Evolutionary conservation across 2,113 vertebrate genomes (phyloP).

Genomic region (Megaceryle maxima): DNA sequence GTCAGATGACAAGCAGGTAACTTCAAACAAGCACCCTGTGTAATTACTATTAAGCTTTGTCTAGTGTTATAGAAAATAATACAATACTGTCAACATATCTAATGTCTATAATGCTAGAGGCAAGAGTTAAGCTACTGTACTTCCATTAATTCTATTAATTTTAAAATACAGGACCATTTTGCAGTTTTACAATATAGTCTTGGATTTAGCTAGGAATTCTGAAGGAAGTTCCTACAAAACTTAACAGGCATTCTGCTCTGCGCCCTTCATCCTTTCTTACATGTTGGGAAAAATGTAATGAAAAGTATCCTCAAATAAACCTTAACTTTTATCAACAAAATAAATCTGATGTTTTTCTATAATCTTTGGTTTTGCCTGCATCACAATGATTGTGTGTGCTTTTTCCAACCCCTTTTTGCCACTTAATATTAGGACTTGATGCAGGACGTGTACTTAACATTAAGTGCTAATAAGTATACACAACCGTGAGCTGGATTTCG

Average conservation of each 20-base stretch:
- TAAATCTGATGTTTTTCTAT: background rate
- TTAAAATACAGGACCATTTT: background rate
- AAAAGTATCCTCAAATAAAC: background rate
- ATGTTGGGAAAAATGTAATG: background rate
- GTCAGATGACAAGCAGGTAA: constrained; percentile 83
- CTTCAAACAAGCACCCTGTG: background rate
- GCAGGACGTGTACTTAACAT: background rate
- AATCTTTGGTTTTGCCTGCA: background rate
- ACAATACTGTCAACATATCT: background rate
- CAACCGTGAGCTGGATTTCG: background rate
- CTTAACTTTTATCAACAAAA: background rate
- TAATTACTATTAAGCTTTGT: background rate
- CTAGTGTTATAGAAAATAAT: background rate
- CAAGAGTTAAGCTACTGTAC: background rate
- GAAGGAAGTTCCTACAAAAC: background rate
- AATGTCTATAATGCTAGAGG: background rate
- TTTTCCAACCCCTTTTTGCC: background rate
- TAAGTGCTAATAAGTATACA: fast-evolving
- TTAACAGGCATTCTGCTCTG: background rate
- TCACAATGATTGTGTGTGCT: fast-evolving
- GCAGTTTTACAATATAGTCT: background rate
- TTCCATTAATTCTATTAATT: background rate
- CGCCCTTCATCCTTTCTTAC: background rate
- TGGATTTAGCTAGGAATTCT: background rate
- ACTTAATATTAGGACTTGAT: background rate